Percentiles rank a stretch among this genome's conserved stretches.
Conservation (phyloP, 2,797 vertebrate genomes). For the Bradypodion pumilum region DNA sequence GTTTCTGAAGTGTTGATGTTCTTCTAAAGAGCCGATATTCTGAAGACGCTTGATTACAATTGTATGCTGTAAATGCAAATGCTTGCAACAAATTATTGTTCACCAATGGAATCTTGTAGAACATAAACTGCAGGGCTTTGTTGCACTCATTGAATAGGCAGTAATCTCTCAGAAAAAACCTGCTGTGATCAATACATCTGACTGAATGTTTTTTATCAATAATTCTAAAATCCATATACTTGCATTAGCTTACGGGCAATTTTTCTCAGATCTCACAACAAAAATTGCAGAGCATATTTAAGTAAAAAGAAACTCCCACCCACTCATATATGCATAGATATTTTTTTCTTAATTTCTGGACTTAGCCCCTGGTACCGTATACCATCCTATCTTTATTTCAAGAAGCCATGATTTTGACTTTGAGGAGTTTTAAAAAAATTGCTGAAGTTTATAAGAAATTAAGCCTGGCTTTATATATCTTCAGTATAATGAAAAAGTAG, state of each 20-base stretch:
- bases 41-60: constrained; percentile 6
- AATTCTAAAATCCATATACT: constrained; percentile 11
- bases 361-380: neutral
- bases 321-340: neutral
- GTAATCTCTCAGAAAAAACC: neutral
- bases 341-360: neutral
- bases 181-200: constrained; percentile 16
- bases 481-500: neutral
- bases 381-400: neutral
- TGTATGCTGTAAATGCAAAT: neutral
- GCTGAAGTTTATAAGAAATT: neutral
- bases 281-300: neutral
- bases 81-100: constrained; percentile 24
- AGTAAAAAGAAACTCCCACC: neutral
- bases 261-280: neutral
- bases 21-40: constrained; percentile 11
- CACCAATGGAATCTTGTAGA: constrained; percentile 8
- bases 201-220: constrained; percentile 3
- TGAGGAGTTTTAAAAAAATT: neutral
- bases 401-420: neutral
- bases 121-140: neutral
- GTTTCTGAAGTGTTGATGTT: constrained; percentile 15
- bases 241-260: neutral
- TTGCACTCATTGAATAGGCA: neutral
- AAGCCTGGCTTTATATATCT: neutral